A percentile compares a stretch with the other conserved stretches of the same genome.
phyloP scores from a whole-genome alignment of 2,797 vertebrate species.

The Scomberomorus guttatus region DNA sequence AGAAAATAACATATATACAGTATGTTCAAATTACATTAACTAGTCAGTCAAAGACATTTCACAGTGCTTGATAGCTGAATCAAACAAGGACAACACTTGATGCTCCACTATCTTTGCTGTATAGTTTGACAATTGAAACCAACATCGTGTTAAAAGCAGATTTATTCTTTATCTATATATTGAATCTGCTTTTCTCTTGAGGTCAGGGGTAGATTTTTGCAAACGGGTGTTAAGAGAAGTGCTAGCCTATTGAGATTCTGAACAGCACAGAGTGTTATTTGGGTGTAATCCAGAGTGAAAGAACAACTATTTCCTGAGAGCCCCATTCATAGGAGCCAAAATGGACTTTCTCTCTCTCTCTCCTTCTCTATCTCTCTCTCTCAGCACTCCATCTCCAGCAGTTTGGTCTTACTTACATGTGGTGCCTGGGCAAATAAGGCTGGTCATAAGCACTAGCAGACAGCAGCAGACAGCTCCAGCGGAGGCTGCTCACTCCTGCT shows the following conservation, averaged over 20 bases:
- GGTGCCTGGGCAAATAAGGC: slow-evolving; percentile 32
- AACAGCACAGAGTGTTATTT: slow-evolving; percentile 24
- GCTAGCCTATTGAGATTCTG: slow-evolving; percentile 34
- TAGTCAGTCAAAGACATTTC: too few relatives aligned
- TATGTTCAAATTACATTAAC: too few relatives aligned
- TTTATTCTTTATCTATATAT: neutral
- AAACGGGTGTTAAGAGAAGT: neutral
- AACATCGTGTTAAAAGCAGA: neutral
- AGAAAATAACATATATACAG: too few relatives aligned
- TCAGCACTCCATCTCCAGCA: slow-evolving; percentile 1
- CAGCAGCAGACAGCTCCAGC: neutral
- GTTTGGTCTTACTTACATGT: slow-evolving; percentile 1
- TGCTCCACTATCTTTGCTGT: neutral
- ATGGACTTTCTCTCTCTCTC: neutral
- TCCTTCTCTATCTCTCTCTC: neutral
- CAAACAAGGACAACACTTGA: neutral
- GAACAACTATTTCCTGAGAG: slow-evolving; percentile 23
- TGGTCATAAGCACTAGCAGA: neutral
- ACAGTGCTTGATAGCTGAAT: too few relatives aligned
- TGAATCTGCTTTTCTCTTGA: neutral
- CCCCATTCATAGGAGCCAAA: slow-evolving; percentile 27
- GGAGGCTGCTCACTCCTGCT: neutral
- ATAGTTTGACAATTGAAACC: neutral
- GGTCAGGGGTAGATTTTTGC: neutral
- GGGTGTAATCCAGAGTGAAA: slow-evolving; percentile 32